Conservation (phyloP, 2,797 vertebrate species). For the Xiphorhynchus erythropygius region DNA sequence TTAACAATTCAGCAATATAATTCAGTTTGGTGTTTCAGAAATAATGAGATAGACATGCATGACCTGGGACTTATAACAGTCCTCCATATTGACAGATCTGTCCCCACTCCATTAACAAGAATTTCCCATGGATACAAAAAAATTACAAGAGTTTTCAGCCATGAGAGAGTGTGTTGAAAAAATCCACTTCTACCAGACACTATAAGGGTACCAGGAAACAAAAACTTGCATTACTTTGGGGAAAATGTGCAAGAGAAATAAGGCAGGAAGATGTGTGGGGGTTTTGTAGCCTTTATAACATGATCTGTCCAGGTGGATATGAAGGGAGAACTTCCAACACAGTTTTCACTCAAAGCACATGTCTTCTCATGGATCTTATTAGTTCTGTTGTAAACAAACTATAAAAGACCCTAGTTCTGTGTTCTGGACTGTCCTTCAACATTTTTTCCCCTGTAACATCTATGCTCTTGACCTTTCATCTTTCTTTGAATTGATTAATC, state of each 20-base stretch:
- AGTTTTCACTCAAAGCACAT: neutral
- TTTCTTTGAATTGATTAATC: neutral
- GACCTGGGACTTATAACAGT: neutral
- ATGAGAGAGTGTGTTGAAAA: neutral
- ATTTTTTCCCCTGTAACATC: neutral
- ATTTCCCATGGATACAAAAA: neutral
- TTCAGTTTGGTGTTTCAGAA: neutral
- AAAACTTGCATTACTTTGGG: neutral
- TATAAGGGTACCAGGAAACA: neutral
- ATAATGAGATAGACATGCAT: neutral
- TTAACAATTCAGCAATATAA: neutral
- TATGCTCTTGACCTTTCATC: neutral
- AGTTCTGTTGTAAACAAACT: neutral
- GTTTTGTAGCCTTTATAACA: neutral
- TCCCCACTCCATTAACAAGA: neutral
- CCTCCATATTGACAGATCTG: neutral
- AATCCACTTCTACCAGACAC: neutral
- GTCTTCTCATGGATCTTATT: neutral
- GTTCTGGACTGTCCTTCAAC: neutral
- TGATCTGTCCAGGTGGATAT: neutral
- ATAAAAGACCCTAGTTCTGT: neutral
- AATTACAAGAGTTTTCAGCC: neutral
- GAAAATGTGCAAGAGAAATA: neutral
- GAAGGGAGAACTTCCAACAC: neutral
- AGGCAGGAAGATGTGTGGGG: rapidly evolving